phyloP scores from a whole-genome alignment of 2,888 invertebrate genomes.

The Adineta ricciae region DNA sequence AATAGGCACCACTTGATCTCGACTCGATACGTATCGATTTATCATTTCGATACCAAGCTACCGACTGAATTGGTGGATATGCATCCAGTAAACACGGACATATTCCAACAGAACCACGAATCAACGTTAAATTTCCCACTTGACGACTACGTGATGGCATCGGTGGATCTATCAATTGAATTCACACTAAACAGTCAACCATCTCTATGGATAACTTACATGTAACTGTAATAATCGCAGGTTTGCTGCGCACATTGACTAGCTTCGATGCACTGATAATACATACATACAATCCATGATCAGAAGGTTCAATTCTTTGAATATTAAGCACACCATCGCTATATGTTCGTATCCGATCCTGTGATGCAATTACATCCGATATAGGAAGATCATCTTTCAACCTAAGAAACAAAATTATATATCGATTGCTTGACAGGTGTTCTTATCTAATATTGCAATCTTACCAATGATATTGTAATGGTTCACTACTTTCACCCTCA shows the following conservation, averaged over 20 bases:
- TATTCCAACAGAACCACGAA: neutral
- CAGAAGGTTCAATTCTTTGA: neutral
- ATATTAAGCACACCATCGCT: neutral
- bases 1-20: neutral
- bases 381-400: neutral
- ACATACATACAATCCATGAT: neutral
- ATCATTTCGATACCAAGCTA: neutral
- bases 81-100: neutral
- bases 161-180: neutral
- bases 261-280: neutral
- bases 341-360: neutral
- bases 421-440: neutral
- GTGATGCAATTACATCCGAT: neutral
- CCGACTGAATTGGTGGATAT: neutral
- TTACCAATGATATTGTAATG: neutral
- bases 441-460: neutral
- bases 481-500: constrained; percentile 22
- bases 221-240: neutral
- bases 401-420: neutral
- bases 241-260: neutral
- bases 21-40: neutral
- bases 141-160: neutral
- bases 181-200: neutral
- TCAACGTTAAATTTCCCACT: neutral
- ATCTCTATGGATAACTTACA: neutral